These are phyloP conservation scores for Acanthoscelides obtectus DNA, from an alignment of 2,888 invertebrate genomes.

Conservation along the genomic window DNA sequence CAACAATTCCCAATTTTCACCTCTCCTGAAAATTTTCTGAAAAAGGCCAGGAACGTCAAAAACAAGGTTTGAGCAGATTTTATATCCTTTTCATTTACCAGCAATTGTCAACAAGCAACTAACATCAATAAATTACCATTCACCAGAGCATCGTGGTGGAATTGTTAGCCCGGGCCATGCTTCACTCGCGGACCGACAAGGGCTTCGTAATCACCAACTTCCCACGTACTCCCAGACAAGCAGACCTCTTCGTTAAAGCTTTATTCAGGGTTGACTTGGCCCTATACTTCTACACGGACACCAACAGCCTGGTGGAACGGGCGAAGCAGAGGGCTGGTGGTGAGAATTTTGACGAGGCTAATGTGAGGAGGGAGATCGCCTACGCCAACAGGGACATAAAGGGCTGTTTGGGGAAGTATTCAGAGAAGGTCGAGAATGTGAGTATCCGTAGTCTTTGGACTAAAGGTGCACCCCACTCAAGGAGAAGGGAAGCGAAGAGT, in stretches of 20 bases:
- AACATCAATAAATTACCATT: too few relatives aligned
- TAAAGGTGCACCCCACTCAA: too few relatives aligned
- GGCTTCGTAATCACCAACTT: conserved; percentile 57
- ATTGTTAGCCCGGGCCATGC: conserved; percentile 55
- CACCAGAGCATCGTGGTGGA: conserved; percentile 53
- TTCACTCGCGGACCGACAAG: conserved; percentile 45
- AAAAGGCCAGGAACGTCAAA: too few relatives aligned
- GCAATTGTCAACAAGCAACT: too few relatives aligned
- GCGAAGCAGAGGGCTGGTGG: conserved; percentile 16
- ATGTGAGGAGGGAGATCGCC: conserved; percentile 22
- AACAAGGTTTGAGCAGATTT: too few relatives aligned
- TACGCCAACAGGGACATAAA: conserved; percentile 32
- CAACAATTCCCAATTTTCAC: too few relatives aligned
- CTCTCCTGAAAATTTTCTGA: too few relatives aligned
- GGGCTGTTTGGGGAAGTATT: conserved; percentile 20
- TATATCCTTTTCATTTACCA: too few relatives aligned
- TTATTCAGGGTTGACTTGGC: conserved; percentile 37
- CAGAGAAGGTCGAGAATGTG: conserved; percentile 20
- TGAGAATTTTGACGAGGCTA: conserved; percentile 15
- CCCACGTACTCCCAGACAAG: conserved; percentile 50
- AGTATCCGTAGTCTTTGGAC: too few relatives aligned
- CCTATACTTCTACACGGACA: conserved; percentile 35
- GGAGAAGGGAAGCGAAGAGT: too few relatives aligned
- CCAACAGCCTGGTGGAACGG: conserved; percentile 26
- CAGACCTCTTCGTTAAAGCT: conserved; percentile 38